A percentile compares a stretch with the other conserved stretches of the same genome.
Evolutionary conservation across 2,888 invertebrate genomes (phyloP).

Genomic region (Pyralis farinalis): DNA sequence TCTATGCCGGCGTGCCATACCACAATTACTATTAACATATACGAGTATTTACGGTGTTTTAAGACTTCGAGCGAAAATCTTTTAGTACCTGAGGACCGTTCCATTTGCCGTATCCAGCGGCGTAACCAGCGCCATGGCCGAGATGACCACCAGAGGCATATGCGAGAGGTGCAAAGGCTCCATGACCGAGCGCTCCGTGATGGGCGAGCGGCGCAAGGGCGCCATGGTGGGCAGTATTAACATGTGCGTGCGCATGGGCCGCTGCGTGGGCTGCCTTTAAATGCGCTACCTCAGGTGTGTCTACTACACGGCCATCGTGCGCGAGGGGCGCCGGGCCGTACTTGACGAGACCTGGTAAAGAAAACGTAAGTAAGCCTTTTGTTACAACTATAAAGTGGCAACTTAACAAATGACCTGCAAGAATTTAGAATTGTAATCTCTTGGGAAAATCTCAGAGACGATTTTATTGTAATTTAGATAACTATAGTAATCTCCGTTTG

Average conservation of each 20-base stretch:
- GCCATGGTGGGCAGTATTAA: conserved; percentile 42
- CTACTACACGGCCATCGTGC: conserved; percentile 72
- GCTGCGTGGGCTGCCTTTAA: conserved; percentile 79
- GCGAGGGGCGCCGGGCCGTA: conserved; percentile 76
- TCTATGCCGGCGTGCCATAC: too few relatives aligned
- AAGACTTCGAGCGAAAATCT: too few relatives aligned
- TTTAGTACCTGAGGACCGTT: conserved; percentile 52
- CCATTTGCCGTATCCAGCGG: conserved; percentile 72
- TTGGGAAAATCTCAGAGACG: too few relatives aligned
- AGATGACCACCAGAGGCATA: conserved; percentile 29
- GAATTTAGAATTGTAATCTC: too few relatives aligned
- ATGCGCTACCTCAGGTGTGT: conserved; percentile 80
- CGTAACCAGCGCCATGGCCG: conserved; percentile 41
- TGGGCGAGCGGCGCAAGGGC: conserved; percentile 32
- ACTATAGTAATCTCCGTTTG: too few relatives aligned
- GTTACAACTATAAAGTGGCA: too few relatives aligned
- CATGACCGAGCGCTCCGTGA: conserved; percentile 25
- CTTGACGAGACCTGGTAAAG: conserved; percentile 59
- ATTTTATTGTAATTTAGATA: too few relatives aligned
- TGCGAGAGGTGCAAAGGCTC: conserved; percentile 32
- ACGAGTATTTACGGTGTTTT: too few relatives aligned
- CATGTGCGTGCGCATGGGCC: conserved; percentile 59
- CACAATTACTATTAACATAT: too few relatives aligned
- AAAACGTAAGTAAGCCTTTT: background rate
- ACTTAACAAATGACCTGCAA: too few relatives aligned